Conservation (phyloP, 2,113 vertebrate species). For the Myiozetetes cayanensis region DNA sequence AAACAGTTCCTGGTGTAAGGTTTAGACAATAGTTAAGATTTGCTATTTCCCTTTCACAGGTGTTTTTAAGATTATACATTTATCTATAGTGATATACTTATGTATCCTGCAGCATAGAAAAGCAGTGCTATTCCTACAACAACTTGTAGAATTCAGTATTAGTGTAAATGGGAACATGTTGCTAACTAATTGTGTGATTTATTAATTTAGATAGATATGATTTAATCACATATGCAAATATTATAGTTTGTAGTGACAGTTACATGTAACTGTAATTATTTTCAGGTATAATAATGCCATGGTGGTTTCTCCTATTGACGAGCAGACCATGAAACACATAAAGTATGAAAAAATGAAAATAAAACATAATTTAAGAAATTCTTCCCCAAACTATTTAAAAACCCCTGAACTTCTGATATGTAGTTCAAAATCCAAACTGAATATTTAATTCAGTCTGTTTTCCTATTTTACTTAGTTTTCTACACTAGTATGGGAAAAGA, state of each 20-base stretch:
- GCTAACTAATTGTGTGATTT: neutral
- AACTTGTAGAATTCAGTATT: neutral
- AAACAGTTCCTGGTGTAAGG: neutral
- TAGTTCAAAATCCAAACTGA: neutral
- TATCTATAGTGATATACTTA: neutral
- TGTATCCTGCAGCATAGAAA: neutral
- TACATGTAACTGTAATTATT: neutral
- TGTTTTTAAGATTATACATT: neutral
- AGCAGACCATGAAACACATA: neutral
- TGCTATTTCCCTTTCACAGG: neutral
- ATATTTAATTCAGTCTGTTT: neutral
- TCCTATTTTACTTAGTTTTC: neutral
- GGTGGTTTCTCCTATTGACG: neutral
- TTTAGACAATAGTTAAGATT: neutral
- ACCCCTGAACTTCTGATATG: neutral
- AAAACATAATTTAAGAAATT: neutral
- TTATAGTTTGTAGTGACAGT: neutral
- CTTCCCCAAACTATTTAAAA: neutral
- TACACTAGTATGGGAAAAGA: neutral
- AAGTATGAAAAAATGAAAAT: neutral
- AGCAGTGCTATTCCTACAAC: neutral
- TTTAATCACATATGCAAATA: constrained; percentile 14
- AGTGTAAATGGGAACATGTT: neutral
- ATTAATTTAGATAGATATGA: neutral
- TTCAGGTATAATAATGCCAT: neutral